phyloP scores from a whole-genome alignment of 1,140 invertebrate species.

The Drosophila asahinai region DNA sequence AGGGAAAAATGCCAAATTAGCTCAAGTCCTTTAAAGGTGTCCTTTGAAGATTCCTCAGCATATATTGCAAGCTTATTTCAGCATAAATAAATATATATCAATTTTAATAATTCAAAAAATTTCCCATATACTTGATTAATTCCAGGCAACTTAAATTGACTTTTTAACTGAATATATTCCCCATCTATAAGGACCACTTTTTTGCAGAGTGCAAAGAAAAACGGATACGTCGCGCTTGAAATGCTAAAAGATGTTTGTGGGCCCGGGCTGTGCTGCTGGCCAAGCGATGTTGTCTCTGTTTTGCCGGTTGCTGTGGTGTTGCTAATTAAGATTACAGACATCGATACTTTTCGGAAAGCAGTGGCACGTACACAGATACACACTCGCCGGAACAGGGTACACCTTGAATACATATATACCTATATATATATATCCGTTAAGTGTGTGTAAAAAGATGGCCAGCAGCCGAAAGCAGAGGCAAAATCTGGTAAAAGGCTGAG shows the following conservation, averaged over 20 bases:
- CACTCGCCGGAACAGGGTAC: conserved; percentile 17
- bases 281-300: conserved; percentile 29
- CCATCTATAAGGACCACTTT: not conserved
- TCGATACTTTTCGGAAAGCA: conserved; percentile 77
- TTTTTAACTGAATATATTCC: not conserved
- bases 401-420: conserved; percentile 7
- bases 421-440: conserved; percentile 6
- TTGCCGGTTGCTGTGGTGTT: conserved; percentile 68
- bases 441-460: conserved; percentile 39
- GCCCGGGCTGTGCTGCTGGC: conserved; percentile 17
- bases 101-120: no score
- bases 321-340: conserved; percentile 83
- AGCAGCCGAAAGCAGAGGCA: conserved; percentile 29
- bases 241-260: conserved; percentile 76
- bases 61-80: no score
- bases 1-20: no score
- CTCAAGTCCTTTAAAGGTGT: no score
- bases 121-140: not conserved
- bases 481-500: conserved; percentile 26
- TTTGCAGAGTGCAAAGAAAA: conserved; percentile 46
- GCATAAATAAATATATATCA: no score
- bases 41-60: no score
- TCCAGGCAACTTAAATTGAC: not conserved
- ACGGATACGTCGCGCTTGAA: conserved; percentile 63
- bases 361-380: conserved; percentile 67